Percentiles rank a stretch among this genome's conserved stretches.
These are phyloP conservation scores for Meiosimyza platycephala DNA, from an alignment of 2,888 invertebrate genomes.

Conservation along the genomic window DNA sequence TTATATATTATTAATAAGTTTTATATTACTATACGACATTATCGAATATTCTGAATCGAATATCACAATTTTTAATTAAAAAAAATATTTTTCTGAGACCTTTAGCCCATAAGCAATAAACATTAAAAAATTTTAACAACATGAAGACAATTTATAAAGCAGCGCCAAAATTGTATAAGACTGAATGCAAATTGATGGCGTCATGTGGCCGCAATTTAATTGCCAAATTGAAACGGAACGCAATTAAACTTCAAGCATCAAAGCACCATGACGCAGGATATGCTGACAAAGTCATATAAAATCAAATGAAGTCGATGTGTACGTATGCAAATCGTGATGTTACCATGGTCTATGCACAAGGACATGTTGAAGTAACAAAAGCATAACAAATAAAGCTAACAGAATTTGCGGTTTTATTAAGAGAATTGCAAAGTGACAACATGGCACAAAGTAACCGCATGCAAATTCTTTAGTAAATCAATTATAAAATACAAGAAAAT, in stretches of 20 bases:
- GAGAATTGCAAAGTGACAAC: conserved; percentile 14
- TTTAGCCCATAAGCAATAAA: no score
- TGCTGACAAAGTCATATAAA: conserved; percentile 6
- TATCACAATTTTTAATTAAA: no score
- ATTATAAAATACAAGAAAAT: conserved; percentile 9
- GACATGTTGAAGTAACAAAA: not conserved
- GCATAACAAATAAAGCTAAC: not conserved
- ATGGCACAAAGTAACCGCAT: no score
- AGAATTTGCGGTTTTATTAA: conserved; percentile 8
- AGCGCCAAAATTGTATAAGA: no score
- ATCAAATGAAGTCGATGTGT: conserved; percentile 6
- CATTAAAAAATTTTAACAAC: no score
- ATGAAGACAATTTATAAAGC: no score
- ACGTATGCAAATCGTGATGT: conserved; percentile 27
- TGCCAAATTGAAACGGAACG: conserved; percentile 40
- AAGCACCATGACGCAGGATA: conserved; percentile 16
- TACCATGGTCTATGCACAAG: not conserved
- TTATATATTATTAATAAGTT: no score
- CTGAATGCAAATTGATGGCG: conserved; percentile 5
- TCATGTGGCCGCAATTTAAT: conserved; percentile 41
- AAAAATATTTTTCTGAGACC: no score
- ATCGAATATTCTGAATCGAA: no score
- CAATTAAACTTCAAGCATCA: conserved; percentile 39
- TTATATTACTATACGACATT: no score
- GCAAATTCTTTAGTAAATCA: conserved; percentile 24